Conservation (phyloP, 2,113 vertebrate species). For the Phasianus colchicus region DNA sequence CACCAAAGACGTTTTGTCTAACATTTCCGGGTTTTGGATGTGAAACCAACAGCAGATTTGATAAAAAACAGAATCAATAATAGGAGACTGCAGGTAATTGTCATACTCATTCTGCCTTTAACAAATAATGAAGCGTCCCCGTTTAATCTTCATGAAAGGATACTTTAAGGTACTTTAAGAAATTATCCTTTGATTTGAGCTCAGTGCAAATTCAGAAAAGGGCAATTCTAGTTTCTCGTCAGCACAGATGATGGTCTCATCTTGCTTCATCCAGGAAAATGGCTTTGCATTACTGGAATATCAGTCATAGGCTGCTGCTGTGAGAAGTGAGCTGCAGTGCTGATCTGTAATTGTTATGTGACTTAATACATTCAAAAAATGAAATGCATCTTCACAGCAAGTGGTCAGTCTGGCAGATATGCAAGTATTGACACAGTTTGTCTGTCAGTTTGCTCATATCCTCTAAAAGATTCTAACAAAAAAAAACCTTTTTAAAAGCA, state of each 20-base stretch:
- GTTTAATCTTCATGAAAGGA: conserved; percentile 50
- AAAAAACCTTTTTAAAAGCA: conserved; percentile 40
- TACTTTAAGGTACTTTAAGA: conserved; percentile 17
- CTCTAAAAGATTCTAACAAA: background rate
- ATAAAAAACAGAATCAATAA: conserved; percentile 66
- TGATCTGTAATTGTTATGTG: background rate
- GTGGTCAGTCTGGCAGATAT: conserved; percentile 15
- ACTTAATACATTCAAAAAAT: conserved; percentile 33
- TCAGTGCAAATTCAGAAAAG: conserved; percentile 46
- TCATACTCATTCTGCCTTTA: conserved; percentile 50
- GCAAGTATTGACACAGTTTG: background rate
- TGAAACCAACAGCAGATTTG: conserved; percentile 49
- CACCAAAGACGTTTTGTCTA: conserved; percentile 46
- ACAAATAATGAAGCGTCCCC: conserved; percentile 56
- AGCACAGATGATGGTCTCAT: conserved; percentile 1
- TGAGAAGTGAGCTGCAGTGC: background rate
- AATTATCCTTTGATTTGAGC: conserved; percentile 34
- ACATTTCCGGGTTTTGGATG: conserved; percentile 57
- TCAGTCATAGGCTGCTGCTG: background rate
- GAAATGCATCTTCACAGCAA: conserved; percentile 11
- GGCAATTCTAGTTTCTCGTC: background rate
- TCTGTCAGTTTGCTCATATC: conserved; percentile 21
- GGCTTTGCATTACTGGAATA: conserved; percentile 29
- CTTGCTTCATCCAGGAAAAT: conserved; percentile 17
- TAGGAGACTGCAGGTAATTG: conserved; percentile 66